phyloP scores from a whole-genome alignment of 2,113 vertebrate genomes.

The Microtus richardsoni region DNA sequence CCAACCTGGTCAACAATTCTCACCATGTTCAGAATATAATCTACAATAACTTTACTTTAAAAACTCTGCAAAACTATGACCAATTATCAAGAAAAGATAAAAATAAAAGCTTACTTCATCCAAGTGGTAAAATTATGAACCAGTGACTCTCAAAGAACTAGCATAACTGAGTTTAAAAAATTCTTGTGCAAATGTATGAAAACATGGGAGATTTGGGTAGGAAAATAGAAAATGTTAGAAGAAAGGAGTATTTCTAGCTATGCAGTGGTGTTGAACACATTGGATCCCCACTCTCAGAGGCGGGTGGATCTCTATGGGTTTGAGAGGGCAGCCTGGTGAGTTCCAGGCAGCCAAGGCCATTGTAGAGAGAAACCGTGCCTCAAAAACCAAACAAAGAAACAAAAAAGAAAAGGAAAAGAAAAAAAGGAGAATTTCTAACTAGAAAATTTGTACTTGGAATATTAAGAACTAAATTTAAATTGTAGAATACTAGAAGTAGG shows the following conservation, averaged over 20 bases:
- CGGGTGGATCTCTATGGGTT: not conserved
- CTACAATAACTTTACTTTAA: not conserved
- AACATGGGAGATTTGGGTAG: not conserved
- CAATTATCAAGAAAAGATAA: not conserved
- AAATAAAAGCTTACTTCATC: not conserved
- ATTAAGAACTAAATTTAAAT: not conserved
- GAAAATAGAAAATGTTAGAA: conserved; percentile 12
- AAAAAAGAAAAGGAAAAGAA: not conserved
- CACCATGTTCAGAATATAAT: not conserved
- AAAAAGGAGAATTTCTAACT: not conserved
- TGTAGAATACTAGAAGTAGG: not conserved
- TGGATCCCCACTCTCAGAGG: not conserved
- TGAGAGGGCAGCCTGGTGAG: not conserved
- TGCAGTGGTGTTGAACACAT: not conserved
- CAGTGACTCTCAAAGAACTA: not conserved
- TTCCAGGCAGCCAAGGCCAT: not conserved
- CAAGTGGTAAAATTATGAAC: not conserved
- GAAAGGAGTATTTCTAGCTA: not conserved
- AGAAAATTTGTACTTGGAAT: not conserved
- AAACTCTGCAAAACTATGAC: not conserved
- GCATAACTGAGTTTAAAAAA: conserved; percentile 13
- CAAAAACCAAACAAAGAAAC: not conserved
- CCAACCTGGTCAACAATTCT: not conserved
- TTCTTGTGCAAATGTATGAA: not conserved
- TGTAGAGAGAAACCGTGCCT: not conserved